Percentiles rank a stretch among this genome's conserved stretches.
phyloP scores from a whole-genome alignment of 2,797 vertebrate genomes.

The Trachops cirrhosus region DNA sequence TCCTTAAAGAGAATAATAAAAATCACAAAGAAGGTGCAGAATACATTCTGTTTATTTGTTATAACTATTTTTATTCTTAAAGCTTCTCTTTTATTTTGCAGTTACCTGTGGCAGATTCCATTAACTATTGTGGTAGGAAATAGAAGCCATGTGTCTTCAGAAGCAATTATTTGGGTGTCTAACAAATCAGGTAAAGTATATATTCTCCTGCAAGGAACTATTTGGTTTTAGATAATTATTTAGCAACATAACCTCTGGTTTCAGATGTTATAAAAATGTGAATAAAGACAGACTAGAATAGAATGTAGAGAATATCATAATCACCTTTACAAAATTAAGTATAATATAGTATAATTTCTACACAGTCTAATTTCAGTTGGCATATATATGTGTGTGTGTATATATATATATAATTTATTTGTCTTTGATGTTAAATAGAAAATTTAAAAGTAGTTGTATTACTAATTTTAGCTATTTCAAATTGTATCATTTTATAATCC shows the following conservation, averaged over 20 bases:
- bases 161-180: conserved; percentile 97
- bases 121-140: conserved; percentile 96
- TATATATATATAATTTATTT: neutral
- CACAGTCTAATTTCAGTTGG: neutral
- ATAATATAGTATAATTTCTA: neutral
- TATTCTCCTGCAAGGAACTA: conserved; percentile 78
- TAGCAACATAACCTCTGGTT: conserved; percentile 73
- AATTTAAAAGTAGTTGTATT: neutral
- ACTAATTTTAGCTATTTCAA: conserved; percentile 19
- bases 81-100: conserved; percentile 85
- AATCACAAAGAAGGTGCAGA: neutral
- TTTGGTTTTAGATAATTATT: conserved; percentile 78
- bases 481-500: neutral
- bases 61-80: conserved; percentile 81
- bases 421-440: conserved; percentile 22
- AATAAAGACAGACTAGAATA: conserved; percentile 63
- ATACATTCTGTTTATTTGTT: conserved; percentile 71
- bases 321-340: conserved; percentile 56
- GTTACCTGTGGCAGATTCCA: conserved; percentile 96
- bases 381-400: too few species aligned
- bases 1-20: neutral
- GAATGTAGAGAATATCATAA: conserved; percentile 31
- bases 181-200: conserved; percentile 94
- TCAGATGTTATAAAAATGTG: conserved; percentile 67
- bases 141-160: conserved; percentile 88